Evolutionary conservation across 30 jellyfish, hydroid and myxozoan species (phyloP).

Genomic region (Chrysaora quinquecirrha): DNA sequence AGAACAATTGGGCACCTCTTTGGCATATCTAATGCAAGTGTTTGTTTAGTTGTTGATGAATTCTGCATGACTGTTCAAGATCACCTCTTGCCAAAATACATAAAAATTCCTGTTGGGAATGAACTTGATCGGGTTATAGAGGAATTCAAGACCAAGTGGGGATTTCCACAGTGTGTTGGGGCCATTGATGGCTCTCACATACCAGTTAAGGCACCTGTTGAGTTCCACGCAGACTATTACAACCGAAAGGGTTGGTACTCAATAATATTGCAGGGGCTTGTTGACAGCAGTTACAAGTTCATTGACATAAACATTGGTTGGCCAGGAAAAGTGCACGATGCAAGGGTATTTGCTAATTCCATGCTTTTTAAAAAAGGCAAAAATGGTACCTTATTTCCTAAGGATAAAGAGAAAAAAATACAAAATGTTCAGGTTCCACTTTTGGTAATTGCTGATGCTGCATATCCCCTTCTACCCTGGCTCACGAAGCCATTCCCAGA

Average conservation of each 20-base stretch:
- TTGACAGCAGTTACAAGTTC: conserved; percentile 18
- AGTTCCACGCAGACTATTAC: no score
- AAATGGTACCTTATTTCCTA: conserved; percentile 14
- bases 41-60: conserved; percentile 25
- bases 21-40: conserved; percentile 44
- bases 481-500: no score
- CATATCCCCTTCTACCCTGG: conserved; percentile 38
- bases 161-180: conserved; percentile 58
- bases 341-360: conserved; percentile 50
- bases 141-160: conserved; percentile 31
- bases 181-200: conserved; percentile 71
- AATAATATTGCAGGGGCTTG: conserved; percentile 31
- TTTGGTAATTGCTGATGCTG: conserved; percentile 34
- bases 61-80: conserved; percentile 15
- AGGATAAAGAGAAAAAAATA: conserved; percentile 5
- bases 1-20: conserved; percentile 44
- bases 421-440: conserved; percentile 41
- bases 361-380: conserved; percentile 15
- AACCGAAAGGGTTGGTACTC: conserved; percentile 60
- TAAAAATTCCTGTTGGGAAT: conserved; percentile 13
- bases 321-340: conserved; percentile 66
- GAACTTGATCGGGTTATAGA: not conserved
- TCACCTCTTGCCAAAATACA: conserved; percentile 20
- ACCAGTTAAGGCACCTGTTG: conserved; percentile 55
- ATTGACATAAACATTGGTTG: conserved; percentile 56